phyloP scores from a whole-genome alignment of 1,140 invertebrate genomes.

The Neodiprion lecontei region DNA sequence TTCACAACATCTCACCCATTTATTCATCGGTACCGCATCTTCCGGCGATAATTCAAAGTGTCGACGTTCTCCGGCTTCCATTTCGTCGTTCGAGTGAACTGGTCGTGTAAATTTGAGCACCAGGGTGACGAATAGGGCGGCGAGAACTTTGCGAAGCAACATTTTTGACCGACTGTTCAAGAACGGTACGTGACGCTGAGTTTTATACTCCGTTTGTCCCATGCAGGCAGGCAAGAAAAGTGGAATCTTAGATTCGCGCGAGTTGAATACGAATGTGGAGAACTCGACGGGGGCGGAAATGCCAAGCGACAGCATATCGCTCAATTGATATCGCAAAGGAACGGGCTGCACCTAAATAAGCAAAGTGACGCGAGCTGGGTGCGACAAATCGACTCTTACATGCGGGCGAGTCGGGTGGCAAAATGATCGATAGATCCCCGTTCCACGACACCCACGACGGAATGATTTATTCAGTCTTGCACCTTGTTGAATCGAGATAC shows the following conservation, averaged over 20 bases:
- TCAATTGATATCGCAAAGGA: not conserved
- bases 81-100: conserved; percentile 24
- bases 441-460: too few species aligned
- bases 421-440: too few species aligned
- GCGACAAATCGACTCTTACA: too few species aligned
- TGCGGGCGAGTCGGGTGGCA: too few species aligned
- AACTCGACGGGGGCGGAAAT: too few species aligned
- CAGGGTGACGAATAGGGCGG: not conserved
- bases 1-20: conserved; percentile 33
- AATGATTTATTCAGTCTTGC: too few species aligned
- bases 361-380: too few species aligned
- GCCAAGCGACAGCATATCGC: not conserved
- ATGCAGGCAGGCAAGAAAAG: too few species aligned
- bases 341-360: not conserved
- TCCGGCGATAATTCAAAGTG: conserved; percentile 30
- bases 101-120: conserved; percentile 6
- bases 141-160: conserved; percentile 13
- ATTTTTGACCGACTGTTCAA: not conserved
- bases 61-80: conserved; percentile 28
- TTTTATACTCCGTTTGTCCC: not conserved
- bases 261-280: too few species aligned
- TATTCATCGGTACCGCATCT: conserved; percentile 30
- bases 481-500: too few species aligned
- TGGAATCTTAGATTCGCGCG: too few species aligned
- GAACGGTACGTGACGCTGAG: not conserved